Evolutionary conservation across 2,113 vertebrate genomes (phyloP).

Genomic region (Pungitius pungitius): DNA sequence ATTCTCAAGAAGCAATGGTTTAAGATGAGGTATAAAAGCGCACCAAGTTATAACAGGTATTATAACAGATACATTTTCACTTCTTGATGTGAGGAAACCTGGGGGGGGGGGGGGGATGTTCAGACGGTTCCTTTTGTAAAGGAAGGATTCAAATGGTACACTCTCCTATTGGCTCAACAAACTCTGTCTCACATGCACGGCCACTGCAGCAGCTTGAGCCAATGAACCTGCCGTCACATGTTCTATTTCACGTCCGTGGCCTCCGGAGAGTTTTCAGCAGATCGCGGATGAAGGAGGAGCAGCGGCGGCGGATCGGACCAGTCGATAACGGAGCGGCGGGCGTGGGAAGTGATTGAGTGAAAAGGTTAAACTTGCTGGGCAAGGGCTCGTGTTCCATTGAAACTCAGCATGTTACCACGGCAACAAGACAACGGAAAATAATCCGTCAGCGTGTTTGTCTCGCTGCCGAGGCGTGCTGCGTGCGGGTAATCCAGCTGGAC

Average conservation of each 20-base stretch:
- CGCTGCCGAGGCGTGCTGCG: conserved; percentile 42
- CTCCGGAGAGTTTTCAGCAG: not conserved
- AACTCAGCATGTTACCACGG: conserved; percentile 72
- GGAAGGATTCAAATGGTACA: no score
- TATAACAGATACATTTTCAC: not conserved
- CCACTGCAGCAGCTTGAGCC: not conserved
- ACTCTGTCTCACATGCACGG: not conserved
- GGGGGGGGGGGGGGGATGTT: no score
- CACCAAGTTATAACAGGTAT: not conserved
- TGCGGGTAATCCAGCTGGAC: conserved; percentile 15
- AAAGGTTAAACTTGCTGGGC: conserved; percentile 75
- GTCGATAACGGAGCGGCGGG: conserved; percentile 47
- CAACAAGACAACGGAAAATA: conserved; percentile 75
- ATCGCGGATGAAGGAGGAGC: not conserved
- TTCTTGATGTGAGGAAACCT: conserved; percentile 20
- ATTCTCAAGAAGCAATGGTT: no score
- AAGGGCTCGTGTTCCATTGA: conserved; percentile 69
- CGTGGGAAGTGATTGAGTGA: conserved; percentile 70
- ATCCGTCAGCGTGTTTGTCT: conserved; percentile 61
- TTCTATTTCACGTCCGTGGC: conserved; percentile 4
- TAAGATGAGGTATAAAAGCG: no score
- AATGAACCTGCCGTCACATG: not conserved
- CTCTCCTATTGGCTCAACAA: conserved; percentile 3
- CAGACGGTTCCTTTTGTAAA: conserved; percentile 44
- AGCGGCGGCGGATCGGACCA: not conserved